A percentile compares a stretch with the other conserved stretches of the same genome.
phyloP scores from a whole-genome alignment of 2,888 invertebrate species.

The Drosophila borborema region DNA sequence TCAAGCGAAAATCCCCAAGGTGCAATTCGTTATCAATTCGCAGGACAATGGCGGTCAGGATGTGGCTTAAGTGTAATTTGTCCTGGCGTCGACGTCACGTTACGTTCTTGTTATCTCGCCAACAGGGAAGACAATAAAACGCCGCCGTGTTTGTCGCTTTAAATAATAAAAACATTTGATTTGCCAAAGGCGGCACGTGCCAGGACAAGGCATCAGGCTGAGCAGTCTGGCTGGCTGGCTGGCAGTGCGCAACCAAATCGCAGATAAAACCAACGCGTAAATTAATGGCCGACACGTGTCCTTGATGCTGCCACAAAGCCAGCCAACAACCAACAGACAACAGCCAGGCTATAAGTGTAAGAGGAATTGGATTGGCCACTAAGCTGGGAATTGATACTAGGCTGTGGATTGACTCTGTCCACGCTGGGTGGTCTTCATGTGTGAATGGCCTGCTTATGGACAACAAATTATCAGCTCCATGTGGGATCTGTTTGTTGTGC shows the following conservation, averaged over 20 bases:
- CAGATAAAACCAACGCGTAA: conserved; percentile 80
- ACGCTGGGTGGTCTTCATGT: conserved; percentile 68
- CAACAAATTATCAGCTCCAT: conserved; percentile 69
- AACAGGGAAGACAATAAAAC: conserved; percentile 69
- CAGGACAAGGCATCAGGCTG: conserved; percentile 36
- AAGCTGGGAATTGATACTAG: conserved; percentile 19
- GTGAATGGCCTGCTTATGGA: conserved; percentile 58
- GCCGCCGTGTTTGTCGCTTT: conserved; percentile 71
- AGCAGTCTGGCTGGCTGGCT: conserved; percentile 31
- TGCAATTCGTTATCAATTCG: conserved; percentile 78
- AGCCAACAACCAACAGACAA: conserved; percentile 7
- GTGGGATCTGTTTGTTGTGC: conserved; percentile 37
- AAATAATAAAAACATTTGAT: conserved; percentile 83
- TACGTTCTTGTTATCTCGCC: conserved; percentile 52
- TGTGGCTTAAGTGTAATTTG: conserved; percentile 77
- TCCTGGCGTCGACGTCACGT: conserved; percentile 53
- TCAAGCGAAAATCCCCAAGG: conserved; percentile 64
- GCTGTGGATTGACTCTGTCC: conserved; percentile 35
- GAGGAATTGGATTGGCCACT: conserved; percentile 23
- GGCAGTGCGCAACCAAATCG: conserved; percentile 69
- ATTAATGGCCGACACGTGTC: conserved; percentile 84
- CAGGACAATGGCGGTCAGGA: conserved; percentile 77
- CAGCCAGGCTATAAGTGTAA: conserved; percentile 19
- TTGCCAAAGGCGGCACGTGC: conserved; percentile 76
- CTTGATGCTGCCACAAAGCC: conserved; percentile 44